Evolutionary conservation across 2,888 invertebrate genomes (phyloP), one percentile per base, ranked within the genome.

Genomic region (Catotricha subobsoleta): DNA sequence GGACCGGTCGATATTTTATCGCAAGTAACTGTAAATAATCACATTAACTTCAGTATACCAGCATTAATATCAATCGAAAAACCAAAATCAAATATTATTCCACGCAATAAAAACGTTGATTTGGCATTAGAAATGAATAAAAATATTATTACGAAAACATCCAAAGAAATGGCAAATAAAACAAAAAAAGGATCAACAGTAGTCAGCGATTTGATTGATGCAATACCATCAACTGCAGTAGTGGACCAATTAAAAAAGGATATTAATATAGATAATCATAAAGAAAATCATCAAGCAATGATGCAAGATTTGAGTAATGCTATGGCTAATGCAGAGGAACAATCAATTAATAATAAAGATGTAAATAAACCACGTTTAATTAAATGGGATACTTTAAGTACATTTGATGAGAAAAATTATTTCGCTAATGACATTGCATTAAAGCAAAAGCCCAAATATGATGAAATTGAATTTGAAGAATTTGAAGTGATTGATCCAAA

Each of bases 391-490:
- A 35, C 39, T 8, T 25, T 34, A 12, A 39, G 18, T 48, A 61
- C 54, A 44, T 66, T 66, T 42, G 71, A 72, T 49, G 71, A 72
- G 49, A 72, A 72, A 49, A 70, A 68, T 50, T 70, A 73, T 47
- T 70, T 73, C 46, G 68, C 74, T 35, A 73, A 74, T 52, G 70
- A 72, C 43, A 69, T 65, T 43, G 69, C 72, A 53, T 67, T 69
- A 52, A 74, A 72, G 48, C 64, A 62, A 46, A 66, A 69, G 10
- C 72, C 70, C 47, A 77, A 78, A 56, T 76, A 77, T 50, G 78
- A 80, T 33, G 83, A 84, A 51, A 86, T 86, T 74, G 83, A 84
- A 50, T 86, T 86, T 50, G 84, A 86, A 61, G 79, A 79, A 51
- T 80, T 79, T 49, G 77, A 80, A 64, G 73, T 80, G 40, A 67